These are phyloP conservation scores for Phoeniculus purpureus DNA, from an alignment of 2,797 vertebrate species.

Conservation along the genomic window DNA sequence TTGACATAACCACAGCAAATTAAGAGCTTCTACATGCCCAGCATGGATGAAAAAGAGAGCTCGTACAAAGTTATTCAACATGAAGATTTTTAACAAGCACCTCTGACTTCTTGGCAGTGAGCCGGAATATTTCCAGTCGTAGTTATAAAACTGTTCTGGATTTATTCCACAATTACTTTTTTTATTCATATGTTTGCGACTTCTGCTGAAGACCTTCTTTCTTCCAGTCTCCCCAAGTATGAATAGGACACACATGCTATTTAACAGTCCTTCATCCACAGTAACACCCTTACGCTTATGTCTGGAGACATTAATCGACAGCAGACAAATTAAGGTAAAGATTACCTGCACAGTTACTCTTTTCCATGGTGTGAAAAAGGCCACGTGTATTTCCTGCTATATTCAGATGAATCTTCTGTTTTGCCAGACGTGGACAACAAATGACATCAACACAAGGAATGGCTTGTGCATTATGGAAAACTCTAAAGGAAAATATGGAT, in stretches of 20 bases:
- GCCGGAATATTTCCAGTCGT: not conserved
- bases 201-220: not conserved
- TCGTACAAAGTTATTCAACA: conserved; percentile 9
- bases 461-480: not conserved
- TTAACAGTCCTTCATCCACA: not conserved
- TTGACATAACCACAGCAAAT: not conserved
- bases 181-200: not conserved
- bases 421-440: not conserved
- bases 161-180: not conserved
- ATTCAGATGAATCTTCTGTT: not conserved
- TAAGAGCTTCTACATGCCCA: not conserved
- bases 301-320: not conserved
- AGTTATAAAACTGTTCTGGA: not conserved
- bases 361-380: not conserved
- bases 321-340: not conserved
- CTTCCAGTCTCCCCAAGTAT: not conserved
- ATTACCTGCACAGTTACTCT: not conserved
- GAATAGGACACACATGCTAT: not conserved
- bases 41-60: not conserved
- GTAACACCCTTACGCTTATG: not conserved
- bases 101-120: conserved; percentile 28
- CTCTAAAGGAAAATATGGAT: not conserved
- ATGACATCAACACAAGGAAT: not conserved
- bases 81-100: conserved; percentile 32
- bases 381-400: not conserved